A percentile compares a stretch with the other conserved stretches of the same genome.
Conservation (phyloP, 2,797 vertebrate species). For the Artibeus jamaicensis region DNA sequence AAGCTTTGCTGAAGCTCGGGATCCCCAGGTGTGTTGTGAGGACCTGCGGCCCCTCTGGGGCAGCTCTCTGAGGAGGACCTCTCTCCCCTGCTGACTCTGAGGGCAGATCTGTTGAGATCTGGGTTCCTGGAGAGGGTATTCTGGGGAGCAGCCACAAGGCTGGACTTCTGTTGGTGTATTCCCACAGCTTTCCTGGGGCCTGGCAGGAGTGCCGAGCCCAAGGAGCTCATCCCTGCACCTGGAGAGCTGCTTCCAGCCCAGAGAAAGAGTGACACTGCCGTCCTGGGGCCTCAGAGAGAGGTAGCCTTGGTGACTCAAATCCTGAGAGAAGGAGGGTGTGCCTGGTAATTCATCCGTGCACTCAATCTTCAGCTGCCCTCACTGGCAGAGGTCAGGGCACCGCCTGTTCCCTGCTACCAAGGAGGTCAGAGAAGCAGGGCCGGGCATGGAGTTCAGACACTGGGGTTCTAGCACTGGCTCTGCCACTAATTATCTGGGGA, state of each 20-base stretch:
- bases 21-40: neutral
- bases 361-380: neutral
- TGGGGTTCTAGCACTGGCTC: neutral
- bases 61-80: neutral
- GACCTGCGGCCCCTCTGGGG: neutral
- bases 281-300: neutral
- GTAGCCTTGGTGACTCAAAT: neutral
- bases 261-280: neutral
- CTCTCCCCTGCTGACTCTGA: neutral
- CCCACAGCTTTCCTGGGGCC: neutral
- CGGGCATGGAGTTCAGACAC: neutral
- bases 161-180: neutral
- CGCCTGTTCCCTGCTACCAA: neutral
- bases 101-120: neutral
- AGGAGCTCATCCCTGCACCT: neutral
- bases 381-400: neutral
- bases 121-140: neutral
- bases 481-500: neutral
- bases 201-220: neutral
- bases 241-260: neutral
- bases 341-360: neutral
- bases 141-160: neutral
- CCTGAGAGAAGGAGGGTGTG: neutral
- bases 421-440: neutral
- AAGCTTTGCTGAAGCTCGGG: neutral